Evolutionary conservation across 2,113 vertebrate species (phyloP), one percentile per base, ranked within the genome.

Genomic region (Eurypyga helias): DNA sequence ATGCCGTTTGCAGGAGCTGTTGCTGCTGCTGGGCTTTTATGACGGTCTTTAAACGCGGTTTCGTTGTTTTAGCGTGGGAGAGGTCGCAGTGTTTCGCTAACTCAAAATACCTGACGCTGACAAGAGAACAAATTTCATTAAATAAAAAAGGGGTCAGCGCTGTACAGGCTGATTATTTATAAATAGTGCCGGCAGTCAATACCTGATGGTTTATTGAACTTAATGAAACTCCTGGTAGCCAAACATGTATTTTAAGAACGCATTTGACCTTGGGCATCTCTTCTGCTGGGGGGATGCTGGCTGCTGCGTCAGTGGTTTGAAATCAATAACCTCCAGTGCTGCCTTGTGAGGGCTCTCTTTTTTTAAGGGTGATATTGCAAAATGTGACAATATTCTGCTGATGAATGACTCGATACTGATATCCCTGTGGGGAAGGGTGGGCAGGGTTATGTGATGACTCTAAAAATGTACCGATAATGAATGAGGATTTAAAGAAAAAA

Each of bases 321-420:
- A 88, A 97, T 97, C 92, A 88, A 97, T 97, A 95, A 92, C 93
- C 93, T 79, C 77, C 33, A 88, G 82, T 4, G 1, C 62, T 66
- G 57, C 89, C 92, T 82, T 87, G 83, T 72, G 76, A 93, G 55
- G 70, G 26, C 67, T 52, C 29, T 15, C 45, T 62, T 91, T 65
- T 65, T 78, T 83, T 87, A 83, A 95, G 91, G 70, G 80, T 90
- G 89, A 91, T 96, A 86, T 62, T 95, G 92, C 87, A 95, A 96
- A 93, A 93, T 89, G 95, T 97, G 96, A 95, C 92, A 87, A 77
- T 92, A 93, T 93, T 93, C 81, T 94, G 90, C 96, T 96, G 86
- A 96, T 5, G 0, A 86, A 90, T 55, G 24, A 34, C 73, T 97
- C 16, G 7, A 72, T 93, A 52, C 33, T 17, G 43, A n/a, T 57